A percentile compares a stretch with the other conserved stretches of the same genome.
Conservation (phyloP, 2,888 invertebrate genomes). For the Eupithecia dodoneata region DNA sequence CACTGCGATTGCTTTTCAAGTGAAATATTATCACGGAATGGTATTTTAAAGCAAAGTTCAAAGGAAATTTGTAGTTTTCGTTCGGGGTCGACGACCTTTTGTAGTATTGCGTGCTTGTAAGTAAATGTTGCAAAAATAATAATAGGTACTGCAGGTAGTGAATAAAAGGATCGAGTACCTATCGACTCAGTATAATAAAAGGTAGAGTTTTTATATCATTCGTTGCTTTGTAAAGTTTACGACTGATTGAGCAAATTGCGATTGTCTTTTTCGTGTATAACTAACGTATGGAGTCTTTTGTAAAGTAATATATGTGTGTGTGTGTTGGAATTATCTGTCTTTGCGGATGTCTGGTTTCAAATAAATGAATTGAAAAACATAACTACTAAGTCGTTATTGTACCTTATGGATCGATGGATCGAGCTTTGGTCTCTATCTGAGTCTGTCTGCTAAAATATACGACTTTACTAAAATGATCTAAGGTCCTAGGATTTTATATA, state of each 20-base stretch:
- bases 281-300: too few relatives aligned
- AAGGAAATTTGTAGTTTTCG: conserved; percentile 28
- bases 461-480: too few relatives aligned
- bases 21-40: conserved; percentile 44
- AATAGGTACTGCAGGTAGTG: not conserved
- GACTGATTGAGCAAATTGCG: not conserved
- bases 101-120: conserved; percentile 15
- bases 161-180: not conserved
- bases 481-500: too few relatives aligned
- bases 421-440: too few relatives aligned
- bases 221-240: not conserved
- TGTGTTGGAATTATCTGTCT: too few relatives aligned
- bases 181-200: not conserved
- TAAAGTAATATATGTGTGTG: too few relatives aligned
- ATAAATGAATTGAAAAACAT: too few relatives aligned
- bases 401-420: too few relatives aligned
- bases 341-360: too few relatives aligned
- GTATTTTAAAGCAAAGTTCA: conserved; percentile 36
- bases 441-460: too few relatives aligned
- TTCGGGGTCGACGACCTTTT: conserved; percentile 24
- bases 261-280: too few relatives aligned
- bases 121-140: not conserved
- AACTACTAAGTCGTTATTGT: too few relatives aligned
- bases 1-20: conserved; percentile 42
- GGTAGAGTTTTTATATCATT: not conserved